These are phyloP conservation scores for Callyntrura guangdongensis DNA, from an alignment of 2,888 invertebrate species.

Conservation along the genomic window DNA sequence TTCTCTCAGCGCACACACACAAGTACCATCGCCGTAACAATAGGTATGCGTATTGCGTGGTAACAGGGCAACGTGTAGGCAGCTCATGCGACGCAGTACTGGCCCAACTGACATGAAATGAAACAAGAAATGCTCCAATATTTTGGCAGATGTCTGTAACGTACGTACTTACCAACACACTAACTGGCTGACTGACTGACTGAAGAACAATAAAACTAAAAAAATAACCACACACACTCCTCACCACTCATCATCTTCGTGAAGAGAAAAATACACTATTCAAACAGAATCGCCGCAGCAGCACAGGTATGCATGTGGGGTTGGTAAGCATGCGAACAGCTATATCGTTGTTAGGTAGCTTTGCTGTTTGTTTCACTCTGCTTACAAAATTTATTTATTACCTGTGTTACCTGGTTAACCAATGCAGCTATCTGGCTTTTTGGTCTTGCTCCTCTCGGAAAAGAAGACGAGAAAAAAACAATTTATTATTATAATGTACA, in stretches of 20 bases:
- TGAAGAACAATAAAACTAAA: slow-evolving; percentile 38
- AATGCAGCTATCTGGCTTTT: too few relatives aligned
- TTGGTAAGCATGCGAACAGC: too few relatives aligned
- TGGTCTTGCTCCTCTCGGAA: too few relatives aligned
- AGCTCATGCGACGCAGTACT: neutral
- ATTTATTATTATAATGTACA: slow-evolving; percentile 37
- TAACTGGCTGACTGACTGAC: neutral
- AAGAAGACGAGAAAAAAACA: neutral
- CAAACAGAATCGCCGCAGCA: neutral
- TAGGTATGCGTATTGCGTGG: neutral
- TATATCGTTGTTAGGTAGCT: neutral
- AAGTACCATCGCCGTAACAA: neutral
- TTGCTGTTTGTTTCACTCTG: neutral
- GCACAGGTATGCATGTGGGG: slow-evolving; percentile 8
- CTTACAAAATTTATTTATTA: neutral
- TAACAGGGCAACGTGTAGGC: neutral
- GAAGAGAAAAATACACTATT: slow-evolving; percentile 10
- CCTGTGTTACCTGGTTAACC: neutral
- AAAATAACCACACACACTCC: slow-evolving; percentile 30
- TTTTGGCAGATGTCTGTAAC: slow-evolving; percentile 48
- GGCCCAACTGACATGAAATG: neutral
- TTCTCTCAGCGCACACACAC: neutral
- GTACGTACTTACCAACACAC: neutral
- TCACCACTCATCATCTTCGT: neutral
- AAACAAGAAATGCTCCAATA: slow-evolving; percentile 14